Evolutionary conservation across 2,888 invertebrate species (phyloP).

Genomic region (Lithophane socia): DNA sequence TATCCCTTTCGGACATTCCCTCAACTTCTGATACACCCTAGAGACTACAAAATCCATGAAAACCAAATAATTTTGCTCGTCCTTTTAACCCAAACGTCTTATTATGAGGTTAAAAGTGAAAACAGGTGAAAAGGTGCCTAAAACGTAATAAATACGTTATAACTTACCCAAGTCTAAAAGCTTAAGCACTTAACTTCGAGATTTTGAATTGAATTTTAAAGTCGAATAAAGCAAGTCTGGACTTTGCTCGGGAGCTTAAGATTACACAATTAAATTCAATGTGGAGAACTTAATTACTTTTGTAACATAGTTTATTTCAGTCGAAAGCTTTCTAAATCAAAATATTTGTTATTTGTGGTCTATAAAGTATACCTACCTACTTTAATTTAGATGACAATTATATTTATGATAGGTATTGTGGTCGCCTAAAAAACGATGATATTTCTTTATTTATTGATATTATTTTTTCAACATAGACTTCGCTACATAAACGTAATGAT

Average conservation of each 20-base stretch:
- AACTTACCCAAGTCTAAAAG: slow-evolving; percentile 42
- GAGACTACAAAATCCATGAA: neutral
- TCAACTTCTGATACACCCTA: no score
- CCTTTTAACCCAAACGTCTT: neutral
- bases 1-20: no score
- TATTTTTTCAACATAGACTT: no score
- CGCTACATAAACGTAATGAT: no score
- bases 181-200: slow-evolving; percentile 47
- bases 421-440: no score
- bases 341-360: no score
- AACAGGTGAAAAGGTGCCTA: slow-evolving; percentile 35
- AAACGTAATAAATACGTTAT: slow-evolving; percentile 51
- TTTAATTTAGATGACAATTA: no score
- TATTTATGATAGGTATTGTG: no score
- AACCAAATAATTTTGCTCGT: neutral
- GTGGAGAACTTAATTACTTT: slow-evolving; percentile 46
- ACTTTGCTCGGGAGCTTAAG: slow-evolving; percentile 28
- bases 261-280: slow-evolving; percentile 45
- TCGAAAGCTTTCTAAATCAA: no score
- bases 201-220: slow-evolving; percentile 60
- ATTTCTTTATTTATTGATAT: no score
- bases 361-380: no score
- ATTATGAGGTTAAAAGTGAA: slow-evolving; percentile 22
- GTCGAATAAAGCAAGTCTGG: slow-evolving; percentile 51
- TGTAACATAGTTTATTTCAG: slow-evolving; percentile 19